Base-by-base conservation (phyloP, 2,888 invertebrate genomes). In the Campoplex capitator region DNA sequence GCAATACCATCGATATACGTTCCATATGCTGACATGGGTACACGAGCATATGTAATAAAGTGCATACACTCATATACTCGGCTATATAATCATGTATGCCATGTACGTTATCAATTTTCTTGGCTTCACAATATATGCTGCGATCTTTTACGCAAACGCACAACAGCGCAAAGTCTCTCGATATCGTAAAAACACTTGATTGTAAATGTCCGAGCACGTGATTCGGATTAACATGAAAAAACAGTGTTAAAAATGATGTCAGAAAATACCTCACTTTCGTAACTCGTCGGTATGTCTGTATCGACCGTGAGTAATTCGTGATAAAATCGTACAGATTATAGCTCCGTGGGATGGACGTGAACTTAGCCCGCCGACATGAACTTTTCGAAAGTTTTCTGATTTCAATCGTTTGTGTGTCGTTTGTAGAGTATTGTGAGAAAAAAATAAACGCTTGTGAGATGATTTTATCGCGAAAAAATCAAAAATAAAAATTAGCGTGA, bases 81-180 rank as follows among this genome's bases (percentile, higher is more conserved):
- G 42, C 38, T 65, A 38, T 54, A 2, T 38, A 32, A 54, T 38
- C 32, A 45, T 73, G 16, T 35, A 70, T 67, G 9, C 38, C n/a
- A 18, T 18, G 56, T 77, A 23, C 42, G 68, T 28, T 54, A 56
- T 68, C 38, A 23, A 23, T 28, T 23, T 6, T 23, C 51, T 35
- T 51, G 56, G 48, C 45, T 48, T 18, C 28, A 76, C 35, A 42
- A 68, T 84, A 28, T 58, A 35, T 83, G 23, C 23, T 76, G 76
- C 71, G 76, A 67, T 83, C 38, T 73, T 79, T 83, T 80, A 80
- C 45, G 86, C 83, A 86, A 86, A 28, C 28, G 38, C 28, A 48
- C 35, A 56, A 32, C 18, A 23, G 28, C 45, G 28, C 45, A 3
- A 65, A 67, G 38, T 38, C 45, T 54, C 18, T 56, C 56, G 56